Conservation (phyloP, 2,113 vertebrate genomes). For the cat (Felis catus) region DNA sequence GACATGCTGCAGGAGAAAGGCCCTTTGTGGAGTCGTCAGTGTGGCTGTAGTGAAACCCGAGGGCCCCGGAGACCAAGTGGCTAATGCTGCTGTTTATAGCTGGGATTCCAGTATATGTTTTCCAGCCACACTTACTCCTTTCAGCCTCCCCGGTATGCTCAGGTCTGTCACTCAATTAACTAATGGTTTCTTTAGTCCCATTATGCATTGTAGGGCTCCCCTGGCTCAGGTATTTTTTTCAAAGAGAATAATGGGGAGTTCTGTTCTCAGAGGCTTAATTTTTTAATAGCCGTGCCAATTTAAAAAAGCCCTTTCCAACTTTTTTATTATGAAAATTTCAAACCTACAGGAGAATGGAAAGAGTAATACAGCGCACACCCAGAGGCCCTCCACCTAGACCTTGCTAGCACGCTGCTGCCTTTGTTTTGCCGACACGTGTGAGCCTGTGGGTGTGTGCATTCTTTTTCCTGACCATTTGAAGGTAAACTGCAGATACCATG, state of each 20-base stretch:
- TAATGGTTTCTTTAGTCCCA: slow-evolving; percentile 67
- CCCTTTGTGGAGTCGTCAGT: slow-evolving; percentile 28
- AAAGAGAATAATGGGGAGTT: slow-evolving; percentile 63
- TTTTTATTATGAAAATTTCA: slow-evolving; percentile 63
- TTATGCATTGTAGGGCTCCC: slow-evolving; percentile 68
- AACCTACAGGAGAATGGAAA: slow-evolving; percentile 24
- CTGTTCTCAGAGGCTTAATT: slow-evolving; percentile 72
- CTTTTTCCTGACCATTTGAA: background rate
- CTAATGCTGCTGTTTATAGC: slow-evolving; percentile 65
- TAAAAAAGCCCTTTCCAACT: background rate
- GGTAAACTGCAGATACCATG: background rate
- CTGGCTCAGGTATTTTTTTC: background rate
- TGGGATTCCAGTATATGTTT: slow-evolving; percentile 60
- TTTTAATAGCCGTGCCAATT: slow-evolving; percentile 60
- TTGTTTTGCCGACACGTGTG: background rate
- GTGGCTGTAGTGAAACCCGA: slow-evolving; percentile 7
- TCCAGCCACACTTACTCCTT: slow-evolving; percentile 45
- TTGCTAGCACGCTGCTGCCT: background rate
- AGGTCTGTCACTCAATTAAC: slow-evolving; percentile 67
- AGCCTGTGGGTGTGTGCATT: background rate
- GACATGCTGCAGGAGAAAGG: slow-evolving; percentile 58
- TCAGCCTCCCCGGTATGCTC: background rate
- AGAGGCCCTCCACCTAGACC: background rate
- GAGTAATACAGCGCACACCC: background rate
- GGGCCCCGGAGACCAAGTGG: slow-evolving; percentile 44